Evolutionary conservation across 2,113 vertebrate genomes (phyloP), one percentile per base, ranked within the genome.

Genomic region (Phaetusa simplex): DNA sequence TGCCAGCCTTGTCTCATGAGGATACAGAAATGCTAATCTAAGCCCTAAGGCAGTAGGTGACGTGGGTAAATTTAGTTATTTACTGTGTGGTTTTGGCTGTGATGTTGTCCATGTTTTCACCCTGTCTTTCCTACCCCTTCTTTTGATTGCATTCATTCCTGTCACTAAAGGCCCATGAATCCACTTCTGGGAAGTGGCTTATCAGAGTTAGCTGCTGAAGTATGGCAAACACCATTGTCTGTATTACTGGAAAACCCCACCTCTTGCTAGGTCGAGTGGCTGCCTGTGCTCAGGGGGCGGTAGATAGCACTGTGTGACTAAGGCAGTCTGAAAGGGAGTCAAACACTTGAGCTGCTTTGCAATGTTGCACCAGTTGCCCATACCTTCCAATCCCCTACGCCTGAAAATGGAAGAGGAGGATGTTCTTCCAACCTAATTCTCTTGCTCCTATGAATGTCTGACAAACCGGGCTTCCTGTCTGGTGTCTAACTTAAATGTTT

Each of bases 261-360:
- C 14, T 77, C 42, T 77, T 85, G 58, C 42, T 62, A 50, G 36
- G 27, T 66, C 3, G 2, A 38, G 78, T 29, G 50, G 29, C 40
- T 85, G 58, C 12, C n/a, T 66, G 32, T 66, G 58, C 20, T 71
- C 45, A 61, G 58, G 26, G 79, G 40, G 32, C 0, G 3, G 21
- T 32, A 59, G 29, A 45, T 56, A 73, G n/a, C 0, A 1, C 21
- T 1, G 0, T 29, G 30, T 58, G 36, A 43, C 42, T 45, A 42
- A 88, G 52, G 45, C 58, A 40, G 43, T n/a, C 32, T 77, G 88
- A 85, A 88, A 81, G 22, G 69, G 9, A 81, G 36, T 45, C 36
- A 77, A 62, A 76, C 19, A 19, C n/a, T 82, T 62, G 8, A 53
- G n/a, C 73, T 80, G 29, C 53, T 73, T 38, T 82, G 42, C 26